Evolutionary conservation across 1,140 invertebrate species (phyloP), one percentile per base, ranked within the genome.

Genomic region (Wiebesia pumilae): DNA sequence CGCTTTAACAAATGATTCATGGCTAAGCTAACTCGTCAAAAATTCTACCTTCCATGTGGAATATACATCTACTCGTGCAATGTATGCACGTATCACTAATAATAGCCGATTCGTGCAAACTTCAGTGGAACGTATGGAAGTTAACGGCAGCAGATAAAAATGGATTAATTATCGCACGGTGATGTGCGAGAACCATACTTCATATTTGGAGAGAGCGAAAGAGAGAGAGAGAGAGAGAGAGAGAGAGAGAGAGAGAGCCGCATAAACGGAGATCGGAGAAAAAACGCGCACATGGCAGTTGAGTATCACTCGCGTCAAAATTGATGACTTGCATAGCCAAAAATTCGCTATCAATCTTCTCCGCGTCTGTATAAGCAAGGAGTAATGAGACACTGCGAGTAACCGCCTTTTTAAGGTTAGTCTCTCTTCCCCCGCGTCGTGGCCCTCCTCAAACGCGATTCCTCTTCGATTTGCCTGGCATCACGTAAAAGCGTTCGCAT

Each of bases 311-410:
- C 67, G 82, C 67, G 51, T 62, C 80, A 43, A n/a, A 83, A 69
- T 65, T 81, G 62, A 86, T 86, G 84, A 86, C 84, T 86, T 86
- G 79, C 79, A 81, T 43, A 12, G 14, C 14, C 40, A 14, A 67
- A 54, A 83, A 83, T 83, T 82, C 62, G 54, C 85, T 83, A 86
- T 86, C 85, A 83, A 86, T 86, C 85, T 86, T 86, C 67, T 30
- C 33, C 30, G 40, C 33, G 43, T 47, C 19, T 78, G 0, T 33
- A 24, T 43, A 40, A 40, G 58, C 73, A 47, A 33, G 30, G 21
- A 27, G 33, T n/a, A 19, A 27, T 1, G 67, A 69, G 7, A 69
- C 67, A 35, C 67, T 69, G 19, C 67, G 67, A 30, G 69, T 24
- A 40, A 40, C 21, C 69, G 69, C 69, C 33, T 83, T 82, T 82